Evolutionary conservation across 2,888 invertebrate genomes (phyloP).

Genomic region (Busseola fusca): DNA sequence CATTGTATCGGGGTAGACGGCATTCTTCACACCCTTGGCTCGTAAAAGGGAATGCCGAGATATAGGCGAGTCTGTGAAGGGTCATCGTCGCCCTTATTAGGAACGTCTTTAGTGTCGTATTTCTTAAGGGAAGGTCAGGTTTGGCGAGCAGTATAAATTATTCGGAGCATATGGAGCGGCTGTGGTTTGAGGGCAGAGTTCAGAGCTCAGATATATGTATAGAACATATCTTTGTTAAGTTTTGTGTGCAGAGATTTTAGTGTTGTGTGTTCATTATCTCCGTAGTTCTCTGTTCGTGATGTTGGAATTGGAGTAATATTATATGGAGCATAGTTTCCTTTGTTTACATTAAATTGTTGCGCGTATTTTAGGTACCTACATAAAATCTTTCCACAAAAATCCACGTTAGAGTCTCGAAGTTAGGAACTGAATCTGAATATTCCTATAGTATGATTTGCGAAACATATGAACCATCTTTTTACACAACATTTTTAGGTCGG

Average conservation of each 20-base stretch:
- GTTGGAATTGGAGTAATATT: constrained; percentile 8
- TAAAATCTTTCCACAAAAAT: neutral
- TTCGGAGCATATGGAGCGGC: constrained; percentile 59
- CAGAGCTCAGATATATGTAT: constrained; percentile 39
- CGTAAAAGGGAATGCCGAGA: constrained; percentile 75
- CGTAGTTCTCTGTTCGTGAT: constrained; percentile 2
- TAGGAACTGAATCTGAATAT: neutral
- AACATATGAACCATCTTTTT: constrained; percentile 1
- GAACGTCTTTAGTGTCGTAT: constrained; percentile 66
- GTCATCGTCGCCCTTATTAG: constrained; percentile 71
- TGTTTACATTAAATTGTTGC: neutral
- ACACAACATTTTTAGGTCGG: neutral
- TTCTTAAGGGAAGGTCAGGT: constrained; percentile 67
- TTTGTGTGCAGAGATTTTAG: constrained; percentile 50
- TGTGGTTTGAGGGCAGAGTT: constrained; percentile 58
- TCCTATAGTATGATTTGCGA: neutral
- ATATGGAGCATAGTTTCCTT: neutral
- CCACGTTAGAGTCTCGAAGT: neutral
- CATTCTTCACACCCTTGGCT: constrained; percentile 73
- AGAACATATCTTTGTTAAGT: constrained; percentile 45
- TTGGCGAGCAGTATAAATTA: constrained; percentile 64
- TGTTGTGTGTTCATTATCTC: constrained; percentile 39
- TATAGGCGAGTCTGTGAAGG: constrained; percentile 67
- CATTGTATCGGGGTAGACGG: constrained; percentile 71
- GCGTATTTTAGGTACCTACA: neutral